Evolutionary conservation across 2,113 vertebrate species (phyloP).

Genomic region (Pica pica): DNA sequence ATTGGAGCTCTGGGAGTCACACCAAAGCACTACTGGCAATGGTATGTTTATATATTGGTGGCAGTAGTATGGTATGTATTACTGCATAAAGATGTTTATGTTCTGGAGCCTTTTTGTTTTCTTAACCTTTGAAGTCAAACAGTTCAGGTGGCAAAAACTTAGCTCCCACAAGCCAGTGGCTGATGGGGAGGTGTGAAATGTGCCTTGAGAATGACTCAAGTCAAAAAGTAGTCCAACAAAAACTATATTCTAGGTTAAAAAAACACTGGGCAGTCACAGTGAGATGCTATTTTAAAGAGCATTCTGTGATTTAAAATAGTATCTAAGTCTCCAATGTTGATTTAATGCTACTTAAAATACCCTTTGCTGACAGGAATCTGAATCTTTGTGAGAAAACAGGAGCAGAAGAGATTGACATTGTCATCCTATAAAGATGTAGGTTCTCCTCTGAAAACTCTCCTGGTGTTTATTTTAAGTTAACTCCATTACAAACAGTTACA

Average conservation of each 20-base stretch:
- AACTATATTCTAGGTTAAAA: not conserved
- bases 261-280: not conserved
- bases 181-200: not conserved
- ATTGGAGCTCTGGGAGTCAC: not conserved
- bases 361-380: not conserved
- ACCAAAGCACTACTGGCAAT: not conserved
- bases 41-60: not conserved
- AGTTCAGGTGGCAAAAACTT: slow-evolving; percentile 13
- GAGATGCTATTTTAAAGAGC: not conserved
- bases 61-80: not conserved
- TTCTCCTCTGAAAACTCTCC: not conserved
- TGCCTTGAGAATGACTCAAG: slow-evolving; percentile 10
- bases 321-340: not conserved
- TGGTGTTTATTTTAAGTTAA: not conserved
- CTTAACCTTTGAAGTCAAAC: not conserved
- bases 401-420: not conserved
- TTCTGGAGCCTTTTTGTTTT: not conserved
- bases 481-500: not conserved
- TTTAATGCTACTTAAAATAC: not conserved
- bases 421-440: not conserved
- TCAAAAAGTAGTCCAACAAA: not conserved
- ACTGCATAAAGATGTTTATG: not conserved
- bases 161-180: not conserved
- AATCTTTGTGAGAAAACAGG: not conserved
- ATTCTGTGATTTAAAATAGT: not conserved